A percentile compares a stretch with the other conserved stretches of the same genome.
Evolutionary conservation across 2,113 vertebrate species (phyloP).

Genomic region (Stomatorhinus ivindoensis): DNA sequence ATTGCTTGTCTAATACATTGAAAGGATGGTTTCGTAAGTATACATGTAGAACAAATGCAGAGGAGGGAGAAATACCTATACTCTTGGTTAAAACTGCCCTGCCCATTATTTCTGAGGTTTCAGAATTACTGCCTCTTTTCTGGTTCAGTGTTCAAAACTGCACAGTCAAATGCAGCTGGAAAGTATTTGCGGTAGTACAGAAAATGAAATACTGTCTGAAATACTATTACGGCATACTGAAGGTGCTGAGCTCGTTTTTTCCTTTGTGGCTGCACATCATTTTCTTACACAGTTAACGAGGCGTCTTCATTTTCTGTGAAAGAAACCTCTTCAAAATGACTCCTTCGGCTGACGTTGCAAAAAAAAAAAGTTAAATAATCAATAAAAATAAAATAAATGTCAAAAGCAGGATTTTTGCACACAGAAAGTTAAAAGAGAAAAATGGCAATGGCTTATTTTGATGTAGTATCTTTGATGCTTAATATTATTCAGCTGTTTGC

Average conservation of each 20-base stretch:
- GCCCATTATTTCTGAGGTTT: background rate
- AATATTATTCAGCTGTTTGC: background rate
- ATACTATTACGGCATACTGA: constrained; percentile 13
- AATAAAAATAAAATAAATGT: background rate
- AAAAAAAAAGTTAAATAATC: background rate
- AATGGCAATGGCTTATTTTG: background rate
- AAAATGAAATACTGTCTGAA: constrained; percentile 14
- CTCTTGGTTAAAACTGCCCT: background rate
- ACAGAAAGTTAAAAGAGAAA: background rate
- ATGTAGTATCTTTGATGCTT: background rate
- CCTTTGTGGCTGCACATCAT: constrained; percentile 8
- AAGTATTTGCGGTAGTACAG: constrained; percentile 15
- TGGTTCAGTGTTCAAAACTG: constrained; percentile 10
- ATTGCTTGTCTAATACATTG: background rate
- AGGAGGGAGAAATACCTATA: background rate
- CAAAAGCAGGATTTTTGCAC: background rate
- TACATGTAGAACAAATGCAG: background rate
- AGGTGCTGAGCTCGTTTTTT: constrained; percentile 8
- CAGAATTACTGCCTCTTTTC: background rate
- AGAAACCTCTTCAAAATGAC: constrained; percentile 1
- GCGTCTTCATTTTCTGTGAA: background rate
- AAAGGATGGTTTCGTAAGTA: background rate
- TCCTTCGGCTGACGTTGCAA: background rate
- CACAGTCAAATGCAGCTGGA: background rate
- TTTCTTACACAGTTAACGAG: background rate